A percentile compares a stretch with the other conserved stretches of the same genome.
These are phyloP conservation scores for Malurus melanocephalus DNA, from an alignment of 2,113 vertebrate species.

Conservation along the genomic window DNA sequence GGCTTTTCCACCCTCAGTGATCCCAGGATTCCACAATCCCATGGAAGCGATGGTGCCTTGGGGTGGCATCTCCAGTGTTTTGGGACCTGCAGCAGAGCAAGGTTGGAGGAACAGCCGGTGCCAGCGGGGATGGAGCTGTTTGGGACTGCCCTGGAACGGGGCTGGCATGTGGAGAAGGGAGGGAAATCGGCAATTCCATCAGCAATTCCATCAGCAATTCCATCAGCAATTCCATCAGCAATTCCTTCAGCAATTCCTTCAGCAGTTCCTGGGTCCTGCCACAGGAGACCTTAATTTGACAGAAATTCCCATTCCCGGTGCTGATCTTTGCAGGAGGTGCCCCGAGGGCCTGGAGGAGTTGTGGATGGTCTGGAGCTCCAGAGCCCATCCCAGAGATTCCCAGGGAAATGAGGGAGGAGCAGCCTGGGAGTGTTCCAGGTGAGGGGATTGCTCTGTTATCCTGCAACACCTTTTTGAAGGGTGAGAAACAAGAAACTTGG, in stretches of 20 bases:
- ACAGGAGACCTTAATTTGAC: neutral
- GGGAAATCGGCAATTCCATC: neutral
- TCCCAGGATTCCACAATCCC: fast-evolving
- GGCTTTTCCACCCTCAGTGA: fast-evolving
- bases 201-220: neutral
- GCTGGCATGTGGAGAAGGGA: neutral
- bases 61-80: fast-evolving
- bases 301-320: neutral
- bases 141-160: neutral
- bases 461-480: neutral
- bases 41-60: fast-evolving
- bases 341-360: neutral
- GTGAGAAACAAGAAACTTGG: neutral
- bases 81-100: neutral
- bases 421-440: neutral
- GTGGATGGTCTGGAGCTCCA: neutral
- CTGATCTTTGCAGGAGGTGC: neutral
- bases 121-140: neutral
- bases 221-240: neutral
- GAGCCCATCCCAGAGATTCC: neutral
- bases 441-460: neutral
- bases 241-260: neutral
- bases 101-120: neutral
- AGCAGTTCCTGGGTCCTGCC: neutral
- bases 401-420: neutral